These are phyloP conservation scores for Anthoptus insignis DNA, from an alignment of 2,888 invertebrate species.

Conservation along the genomic window DNA sequence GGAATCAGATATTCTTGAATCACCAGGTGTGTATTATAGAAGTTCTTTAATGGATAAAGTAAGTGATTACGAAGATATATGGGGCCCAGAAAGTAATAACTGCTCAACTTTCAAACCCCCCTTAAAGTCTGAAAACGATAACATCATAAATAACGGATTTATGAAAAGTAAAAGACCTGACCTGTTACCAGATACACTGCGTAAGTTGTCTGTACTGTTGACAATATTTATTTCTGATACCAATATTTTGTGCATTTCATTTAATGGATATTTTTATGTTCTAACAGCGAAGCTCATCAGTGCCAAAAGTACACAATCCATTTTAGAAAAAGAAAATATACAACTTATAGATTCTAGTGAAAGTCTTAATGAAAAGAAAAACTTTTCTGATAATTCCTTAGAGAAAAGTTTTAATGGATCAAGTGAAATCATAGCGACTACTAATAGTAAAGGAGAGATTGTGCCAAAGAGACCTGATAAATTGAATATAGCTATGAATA, in stretches of 20 bases:
- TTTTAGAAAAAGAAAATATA: constrained; percentile 79
- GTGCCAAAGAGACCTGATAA: constrained; percentile 83
- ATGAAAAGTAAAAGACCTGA: constrained; percentile 88
- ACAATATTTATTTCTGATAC: too few relatives aligned
- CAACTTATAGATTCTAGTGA: constrained; percentile 75
- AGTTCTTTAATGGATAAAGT: constrained; percentile 97
- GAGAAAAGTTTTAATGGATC: constrained; percentile 76
- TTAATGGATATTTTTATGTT: too few relatives aligned
- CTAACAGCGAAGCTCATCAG: constrained; percentile 77
- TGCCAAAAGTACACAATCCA: constrained; percentile 80
- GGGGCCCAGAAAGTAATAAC: constrained; percentile 90
- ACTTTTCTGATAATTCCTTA: constrained; percentile 70
- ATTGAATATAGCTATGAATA: constrained; percentile 78
- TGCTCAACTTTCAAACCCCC: constrained; percentile 81
- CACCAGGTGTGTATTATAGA: constrained; percentile 93
- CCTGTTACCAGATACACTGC: constrained; percentile 87
- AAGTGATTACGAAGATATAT: constrained; percentile 98
- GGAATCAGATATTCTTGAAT: constrained; percentile 95
- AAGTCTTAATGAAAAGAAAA: constrained; percentile 76
- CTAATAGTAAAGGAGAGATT: constrained; percentile 81
- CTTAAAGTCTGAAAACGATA: constrained; percentile 72
- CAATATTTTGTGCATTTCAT: too few relatives aligned
- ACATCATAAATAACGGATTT: constrained; percentile 77
- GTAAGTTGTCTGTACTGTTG: too few relatives aligned
- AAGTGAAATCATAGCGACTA: constrained; percentile 80